Evolutionary conservation across 2,113 vertebrate genomes (phyloP), one percentile per base, ranked within the genome.

Genomic region (Mirza zaza): DNA sequence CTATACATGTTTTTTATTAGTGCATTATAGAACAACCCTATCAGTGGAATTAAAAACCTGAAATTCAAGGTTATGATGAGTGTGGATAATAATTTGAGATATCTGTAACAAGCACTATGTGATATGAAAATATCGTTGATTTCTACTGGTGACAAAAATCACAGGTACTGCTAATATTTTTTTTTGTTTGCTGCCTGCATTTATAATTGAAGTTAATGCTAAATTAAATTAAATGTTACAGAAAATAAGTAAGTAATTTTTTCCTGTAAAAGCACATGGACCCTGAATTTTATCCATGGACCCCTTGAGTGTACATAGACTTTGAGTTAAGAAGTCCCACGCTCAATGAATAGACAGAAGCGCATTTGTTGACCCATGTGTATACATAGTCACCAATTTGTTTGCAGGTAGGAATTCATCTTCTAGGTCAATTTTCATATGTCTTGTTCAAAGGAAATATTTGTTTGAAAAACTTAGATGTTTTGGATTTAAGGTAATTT

Each of bases 71-170:
- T 77, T 90, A 39, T 68, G 42, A 86, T 95, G 17, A 68, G 21
- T 39, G 1, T 68, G 82, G 87, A 71, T 73, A 48, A 57, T 96
- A 55, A 71, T 79, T 91, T 77, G 67, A 77, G 36, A 63, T 55
- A 55, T 79, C 45, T 90, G 27, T 6, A 84, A 57, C 70, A 95
- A 48, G 70, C 45, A 6, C 61, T 94, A 76, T 25, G 27, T 45
- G 65, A 65, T 55, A 39, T 87, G 68, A 94, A 96, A 96, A 82
- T 92, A 89, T 27, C 77, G 90, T 57, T 96, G 82, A 80, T 81
- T 96, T 91, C 12, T 25, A 14, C 67, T 70, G 52, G 55, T 73
- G 61, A 88, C 34, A 85, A 86, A 95, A 95, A 36, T 89, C 77
- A 70, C 57, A 89, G 61, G 50, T 55, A 48, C 55, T 77, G n/a